Percentiles rank a stretch among this genome's conserved stretches.
Evolutionary conservation across 2,113 vertebrate species (phyloP).

Genomic region (Echinops telfairi): DNA sequence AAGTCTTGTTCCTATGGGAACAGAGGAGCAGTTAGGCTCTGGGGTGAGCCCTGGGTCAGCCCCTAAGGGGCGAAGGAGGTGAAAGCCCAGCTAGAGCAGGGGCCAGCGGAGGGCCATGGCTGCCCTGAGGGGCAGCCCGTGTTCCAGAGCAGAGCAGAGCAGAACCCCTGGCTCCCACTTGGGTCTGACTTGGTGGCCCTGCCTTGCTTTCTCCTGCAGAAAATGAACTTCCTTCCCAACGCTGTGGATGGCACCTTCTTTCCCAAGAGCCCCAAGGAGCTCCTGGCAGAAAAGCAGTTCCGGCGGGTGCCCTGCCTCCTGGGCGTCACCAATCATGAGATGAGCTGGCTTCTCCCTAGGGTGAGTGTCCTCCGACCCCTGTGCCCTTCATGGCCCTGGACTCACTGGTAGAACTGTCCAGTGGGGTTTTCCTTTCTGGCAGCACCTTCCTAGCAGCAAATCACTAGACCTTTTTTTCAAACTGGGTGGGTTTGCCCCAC

Average conservation of each 20-base stretch:
- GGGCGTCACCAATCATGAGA: slow-evolving; percentile 90
- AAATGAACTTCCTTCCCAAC: not conserved
- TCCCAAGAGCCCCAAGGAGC: slow-evolving; percentile 80
- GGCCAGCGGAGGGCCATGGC: too few relatives aligned
- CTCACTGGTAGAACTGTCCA: not conserved
- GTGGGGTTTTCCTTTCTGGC: not conserved
- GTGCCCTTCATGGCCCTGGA: not conserved
- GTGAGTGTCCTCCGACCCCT: slow-evolving; percentile 57
- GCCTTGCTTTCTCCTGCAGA: not conserved
- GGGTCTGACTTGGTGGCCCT: too few relatives aligned
- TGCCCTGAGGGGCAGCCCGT: not conserved
- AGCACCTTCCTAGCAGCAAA: too few relatives aligned
- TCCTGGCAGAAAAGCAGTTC: slow-evolving; percentile 85
- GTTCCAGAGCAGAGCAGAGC: not conserved
- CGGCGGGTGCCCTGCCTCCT: slow-evolving; percentile 87
- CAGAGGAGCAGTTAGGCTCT: not conserved
- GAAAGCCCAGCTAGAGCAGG: not conserved
- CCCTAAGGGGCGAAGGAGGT: not conserved
- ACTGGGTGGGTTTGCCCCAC: too few relatives aligned
- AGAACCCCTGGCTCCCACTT: not conserved
- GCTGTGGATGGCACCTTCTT: slow-evolving; percentile 88
- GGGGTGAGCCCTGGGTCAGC: not conserved
- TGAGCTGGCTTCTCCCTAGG: slow-evolving; percentile 85
- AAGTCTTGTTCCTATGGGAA: not conserved
- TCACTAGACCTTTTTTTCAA: too few relatives aligned